These are phyloP conservation scores for Lepidochrysops patricia DNA, from an alignment of 2,888 invertebrate genomes.

Conservation along the genomic window DNA sequence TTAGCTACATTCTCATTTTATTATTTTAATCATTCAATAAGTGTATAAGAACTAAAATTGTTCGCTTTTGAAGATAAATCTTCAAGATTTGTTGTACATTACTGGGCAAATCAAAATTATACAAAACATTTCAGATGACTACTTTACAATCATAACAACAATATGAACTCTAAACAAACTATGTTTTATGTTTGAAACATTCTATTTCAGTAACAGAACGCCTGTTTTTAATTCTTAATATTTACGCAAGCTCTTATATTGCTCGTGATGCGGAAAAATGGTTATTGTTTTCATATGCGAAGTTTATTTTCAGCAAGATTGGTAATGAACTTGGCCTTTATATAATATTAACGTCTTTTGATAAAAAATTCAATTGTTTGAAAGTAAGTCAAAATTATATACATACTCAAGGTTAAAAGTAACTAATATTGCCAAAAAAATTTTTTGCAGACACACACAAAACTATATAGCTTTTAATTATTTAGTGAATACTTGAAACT, in stretches of 20 bases:
- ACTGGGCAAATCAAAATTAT: not conserved
- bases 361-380: no score
- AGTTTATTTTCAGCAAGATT: not conserved
- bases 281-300: not conserved
- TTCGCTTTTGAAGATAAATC: no score
- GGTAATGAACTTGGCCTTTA: not conserved
- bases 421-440: no score
- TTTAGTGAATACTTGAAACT: no score
- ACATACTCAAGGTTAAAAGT: no score
- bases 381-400: no score
- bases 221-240: slow-evolving; percentile 6
- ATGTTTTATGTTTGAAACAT: not conserved
- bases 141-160: not conserved
- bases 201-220: not conserved
- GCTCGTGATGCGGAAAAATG: not conserved
- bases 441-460: no score
- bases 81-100: not conserved
- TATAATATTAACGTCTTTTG: not conserved
- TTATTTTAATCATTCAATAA: no score
- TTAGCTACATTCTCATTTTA: no score
- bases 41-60: no score
- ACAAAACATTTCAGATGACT: not conserved
- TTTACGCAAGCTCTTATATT: not conserved
- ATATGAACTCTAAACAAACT: not conserved
- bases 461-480: no score